Conservation (phyloP, 2,113 vertebrate genomes). For the Dinomys branickii region DNA sequence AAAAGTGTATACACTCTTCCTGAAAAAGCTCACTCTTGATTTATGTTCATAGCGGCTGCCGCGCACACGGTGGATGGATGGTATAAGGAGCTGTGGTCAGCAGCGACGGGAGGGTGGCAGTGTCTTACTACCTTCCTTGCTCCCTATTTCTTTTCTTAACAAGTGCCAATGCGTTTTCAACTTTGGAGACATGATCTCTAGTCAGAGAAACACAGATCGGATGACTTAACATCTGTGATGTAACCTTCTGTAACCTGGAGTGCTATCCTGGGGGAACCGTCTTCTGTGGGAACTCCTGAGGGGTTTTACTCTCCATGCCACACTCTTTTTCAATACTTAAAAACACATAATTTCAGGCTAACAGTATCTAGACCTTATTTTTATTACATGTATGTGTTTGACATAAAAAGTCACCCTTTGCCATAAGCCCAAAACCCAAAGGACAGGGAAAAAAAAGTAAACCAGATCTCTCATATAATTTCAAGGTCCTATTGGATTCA, state of each 20-base stretch:
- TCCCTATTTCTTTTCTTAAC: background rate
- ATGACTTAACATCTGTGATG: background rate
- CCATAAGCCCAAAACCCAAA: background rate
- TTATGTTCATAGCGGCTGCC: conserved; percentile 72
- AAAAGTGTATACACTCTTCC: conserved; percentile 80
- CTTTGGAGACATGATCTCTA: background rate
- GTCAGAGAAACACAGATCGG: background rate
- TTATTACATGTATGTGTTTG: background rate
- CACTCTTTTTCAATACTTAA: background rate
- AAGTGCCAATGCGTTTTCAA: background rate
- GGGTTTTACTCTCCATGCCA: background rate
- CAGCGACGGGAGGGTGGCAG: background rate
- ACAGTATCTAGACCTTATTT: background rate
- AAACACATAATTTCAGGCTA: background rate
- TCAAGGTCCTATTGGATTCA: background rate
- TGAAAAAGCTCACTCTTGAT: conserved; percentile 79
- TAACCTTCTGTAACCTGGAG: background rate
- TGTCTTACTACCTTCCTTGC: background rate
- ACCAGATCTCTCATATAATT: background rate
- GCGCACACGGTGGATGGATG: conserved; percentile 3
- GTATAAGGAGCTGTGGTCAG: background rate
- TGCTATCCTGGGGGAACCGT: no score
- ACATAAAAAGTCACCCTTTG: background rate
- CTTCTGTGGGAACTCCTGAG: background rate
- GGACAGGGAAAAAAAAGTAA: background rate